Evolutionary conservation across 2,888 invertebrate genomes (phyloP).

Genomic region (Sabatieria punctata): DNA sequence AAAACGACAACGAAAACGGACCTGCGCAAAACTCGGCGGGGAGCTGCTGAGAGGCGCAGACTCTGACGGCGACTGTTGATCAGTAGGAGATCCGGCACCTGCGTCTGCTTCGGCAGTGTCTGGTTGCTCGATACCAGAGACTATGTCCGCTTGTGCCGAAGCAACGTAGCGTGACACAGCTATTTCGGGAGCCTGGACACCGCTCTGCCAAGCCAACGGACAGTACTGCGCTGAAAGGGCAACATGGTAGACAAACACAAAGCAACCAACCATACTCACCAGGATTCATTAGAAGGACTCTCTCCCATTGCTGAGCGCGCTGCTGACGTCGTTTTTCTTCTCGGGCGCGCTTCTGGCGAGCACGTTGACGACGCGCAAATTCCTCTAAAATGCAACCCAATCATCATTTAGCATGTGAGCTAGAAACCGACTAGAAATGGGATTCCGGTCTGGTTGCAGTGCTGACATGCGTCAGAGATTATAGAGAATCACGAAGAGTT

Average conservation of each 20-base stretch:
- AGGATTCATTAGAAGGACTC: constrained; percentile 6
- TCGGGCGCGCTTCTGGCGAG: constrained; percentile 51
- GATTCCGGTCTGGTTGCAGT: no score
- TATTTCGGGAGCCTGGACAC: neutral
- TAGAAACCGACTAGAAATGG: no score
- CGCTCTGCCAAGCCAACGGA: neutral
- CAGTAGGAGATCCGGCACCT: no score
- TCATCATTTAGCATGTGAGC: constrained; percentile 4
- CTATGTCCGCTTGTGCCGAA: neutral
- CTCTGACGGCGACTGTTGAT: no score
- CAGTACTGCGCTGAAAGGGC: neutral
- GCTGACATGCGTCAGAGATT: no score
- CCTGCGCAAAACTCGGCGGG: constrained; percentile 4
- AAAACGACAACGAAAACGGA: no score
- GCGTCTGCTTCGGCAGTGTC: no score
- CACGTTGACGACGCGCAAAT: constrained; percentile 50
- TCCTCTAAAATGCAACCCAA: constrained; percentile 44
- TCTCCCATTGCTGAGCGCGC: constrained; percentile 20
- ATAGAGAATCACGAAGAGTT: neutral
- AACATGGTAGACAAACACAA: neutral
- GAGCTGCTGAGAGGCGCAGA: no score
- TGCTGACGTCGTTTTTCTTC: constrained; percentile 64
- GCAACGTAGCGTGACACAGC: neutral
- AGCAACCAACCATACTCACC: neutral
- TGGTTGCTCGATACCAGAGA: neutral